phyloP scores from a whole-genome alignment of 2,113 vertebrate species.

The Eptesicus fuscus region DNA sequence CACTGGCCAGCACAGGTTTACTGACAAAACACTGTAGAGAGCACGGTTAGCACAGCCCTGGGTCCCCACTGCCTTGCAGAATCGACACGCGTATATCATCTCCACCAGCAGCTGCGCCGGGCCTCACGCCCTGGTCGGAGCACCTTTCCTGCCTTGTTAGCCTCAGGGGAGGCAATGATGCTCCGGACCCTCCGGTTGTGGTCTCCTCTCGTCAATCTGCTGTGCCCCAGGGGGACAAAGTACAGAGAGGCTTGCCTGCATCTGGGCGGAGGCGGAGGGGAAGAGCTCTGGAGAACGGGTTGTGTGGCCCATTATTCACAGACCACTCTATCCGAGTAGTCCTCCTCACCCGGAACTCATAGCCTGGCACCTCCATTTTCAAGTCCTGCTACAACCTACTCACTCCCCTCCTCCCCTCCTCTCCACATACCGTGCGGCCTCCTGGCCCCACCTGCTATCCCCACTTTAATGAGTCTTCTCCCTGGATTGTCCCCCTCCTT shows the following conservation, averaged over 20 bases:
- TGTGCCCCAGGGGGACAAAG: not conserved
- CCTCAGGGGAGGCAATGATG: not conserved
- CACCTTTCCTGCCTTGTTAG: not conserved
- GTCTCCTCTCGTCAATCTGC: not conserved
- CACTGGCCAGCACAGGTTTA: not conserved
- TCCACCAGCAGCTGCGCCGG: not conserved
- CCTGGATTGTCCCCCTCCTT: not conserved
- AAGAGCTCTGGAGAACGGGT: not conserved
- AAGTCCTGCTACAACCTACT: not conserved
- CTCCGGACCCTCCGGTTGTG: accelerated
- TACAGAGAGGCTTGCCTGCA: not conserved
- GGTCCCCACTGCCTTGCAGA: not conserved
- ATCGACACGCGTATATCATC: accelerated
- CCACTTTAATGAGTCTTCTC: not conserved
- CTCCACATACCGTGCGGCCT: not conserved
- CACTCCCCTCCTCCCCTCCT: not conserved
- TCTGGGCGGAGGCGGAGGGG: not conserved
- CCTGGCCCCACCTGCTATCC: not conserved
- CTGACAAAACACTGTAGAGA: not conserved
- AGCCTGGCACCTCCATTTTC: not conserved
- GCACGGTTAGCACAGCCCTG: not conserved
- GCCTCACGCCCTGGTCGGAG: not conserved
- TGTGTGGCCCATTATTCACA: not conserved
- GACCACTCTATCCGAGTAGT: too few relatives aligned
- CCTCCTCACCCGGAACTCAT: not conserved